phyloP scores from a whole-genome alignment of 2,888 invertebrate genomes.

The Danaus chrysippus region DNA sequence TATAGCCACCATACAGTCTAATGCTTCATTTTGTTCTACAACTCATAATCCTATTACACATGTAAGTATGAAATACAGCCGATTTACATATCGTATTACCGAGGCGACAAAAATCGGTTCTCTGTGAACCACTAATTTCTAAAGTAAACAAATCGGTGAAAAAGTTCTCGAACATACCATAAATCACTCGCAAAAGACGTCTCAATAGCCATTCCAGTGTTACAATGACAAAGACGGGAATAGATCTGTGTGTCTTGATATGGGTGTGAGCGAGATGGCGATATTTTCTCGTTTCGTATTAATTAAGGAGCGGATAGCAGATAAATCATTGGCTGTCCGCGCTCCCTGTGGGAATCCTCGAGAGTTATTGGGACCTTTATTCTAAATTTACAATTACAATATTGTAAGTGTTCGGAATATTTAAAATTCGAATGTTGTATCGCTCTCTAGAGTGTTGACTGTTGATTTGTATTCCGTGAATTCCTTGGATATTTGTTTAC shows the following conservation, averaged over 20 bases:
- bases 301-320: constrained; percentile 70
- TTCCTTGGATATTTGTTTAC: constrained; percentile 24
- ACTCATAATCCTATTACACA: constrained; percentile 33
- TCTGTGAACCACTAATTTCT: constrained; percentile 67
- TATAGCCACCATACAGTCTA: constrained; percentile 19
- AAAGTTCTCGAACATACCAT: constrained; percentile 60
- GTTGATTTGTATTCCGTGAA: constrained; percentile 32
- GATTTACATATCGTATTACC: constrained; percentile 62
- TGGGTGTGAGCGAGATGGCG: constrained; percentile 50
- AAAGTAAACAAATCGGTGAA: constrained; percentile 77
- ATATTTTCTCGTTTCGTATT: constrained; percentile 55
- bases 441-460: constrained; percentile 52
- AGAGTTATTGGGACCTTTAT: constrained; percentile 76
- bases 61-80: constrained; percentile 39
- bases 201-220: constrained; percentile 66
- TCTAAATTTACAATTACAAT: constrained; percentile 78
- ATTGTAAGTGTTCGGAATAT: constrained; percentile 70
- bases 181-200: constrained; percentile 70
- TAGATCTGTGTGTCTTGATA: constrained; percentile 23
- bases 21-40: constrained; percentile 33
- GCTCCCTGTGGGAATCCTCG: constrained; percentile 75
- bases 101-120: constrained; percentile 61
- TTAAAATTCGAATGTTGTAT: constrained; percentile 58
- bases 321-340: constrained; percentile 76
- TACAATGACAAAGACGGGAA: constrained; percentile 43